phyloP scores from a whole-genome alignment of 2,888 invertebrate genomes.

The Hyles lineata region DNA sequence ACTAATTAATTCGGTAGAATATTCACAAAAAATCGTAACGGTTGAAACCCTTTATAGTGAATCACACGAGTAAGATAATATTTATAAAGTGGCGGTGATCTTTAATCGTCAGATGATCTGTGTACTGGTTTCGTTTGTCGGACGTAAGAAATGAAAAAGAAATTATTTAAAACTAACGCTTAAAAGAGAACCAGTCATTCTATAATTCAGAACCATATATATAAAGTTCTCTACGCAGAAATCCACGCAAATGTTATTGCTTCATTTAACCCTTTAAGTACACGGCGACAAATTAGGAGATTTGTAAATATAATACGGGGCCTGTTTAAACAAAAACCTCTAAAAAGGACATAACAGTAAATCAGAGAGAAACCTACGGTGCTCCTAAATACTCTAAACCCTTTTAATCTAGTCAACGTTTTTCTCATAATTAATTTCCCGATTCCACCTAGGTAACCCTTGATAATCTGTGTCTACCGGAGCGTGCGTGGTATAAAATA shows the following conservation, averaged over 20 bases:
- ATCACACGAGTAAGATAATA: too few relatives aligned
- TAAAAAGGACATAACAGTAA: slow-evolving; percentile 31
- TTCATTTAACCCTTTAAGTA: slow-evolving; percentile 38
- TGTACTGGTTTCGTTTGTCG: too few relatives aligned
- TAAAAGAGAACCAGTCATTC: background rate
- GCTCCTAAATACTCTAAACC: slow-evolving; percentile 57
- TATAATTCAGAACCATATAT: background rate
- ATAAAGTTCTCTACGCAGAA: background rate
- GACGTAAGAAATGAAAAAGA: too few relatives aligned
- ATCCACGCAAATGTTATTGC: background rate
- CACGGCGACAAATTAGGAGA: slow-evolving; percentile 27
- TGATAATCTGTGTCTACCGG: slow-evolving; percentile 64
- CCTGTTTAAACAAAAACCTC: slow-evolving; percentile 16
- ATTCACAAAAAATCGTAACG: too few relatives aligned
- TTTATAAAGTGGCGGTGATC: too few relatives aligned
- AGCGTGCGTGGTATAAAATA: slow-evolving; percentile 40
- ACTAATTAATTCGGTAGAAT: too few relatives aligned
- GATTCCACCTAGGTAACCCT: slow-evolving; percentile 62
- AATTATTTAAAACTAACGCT: too few relatives aligned
- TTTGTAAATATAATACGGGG: slow-evolving; percentile 28
- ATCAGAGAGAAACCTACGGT: slow-evolving; percentile 46
- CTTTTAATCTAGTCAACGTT: slow-evolving; percentile 68
- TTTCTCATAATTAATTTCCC: slow-evolving; percentile 78
- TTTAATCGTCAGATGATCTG: too few relatives aligned
- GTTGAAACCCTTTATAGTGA: too few relatives aligned